Conservation (phyloP, 2,888 invertebrate species). For the Anagyrus pseudococci region DNA sequence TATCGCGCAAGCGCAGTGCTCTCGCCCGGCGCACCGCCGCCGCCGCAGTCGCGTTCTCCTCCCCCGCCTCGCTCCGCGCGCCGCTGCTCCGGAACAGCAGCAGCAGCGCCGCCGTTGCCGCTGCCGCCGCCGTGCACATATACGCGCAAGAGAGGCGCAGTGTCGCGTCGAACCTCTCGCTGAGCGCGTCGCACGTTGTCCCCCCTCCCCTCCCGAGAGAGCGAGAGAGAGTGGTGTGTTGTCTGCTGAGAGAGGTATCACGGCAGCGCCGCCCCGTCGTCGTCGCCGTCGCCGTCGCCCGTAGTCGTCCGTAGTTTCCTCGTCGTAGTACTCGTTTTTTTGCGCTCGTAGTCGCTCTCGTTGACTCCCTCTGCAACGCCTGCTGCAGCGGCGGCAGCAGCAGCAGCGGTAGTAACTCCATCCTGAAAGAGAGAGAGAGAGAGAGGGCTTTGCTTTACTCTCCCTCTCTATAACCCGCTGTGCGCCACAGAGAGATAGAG, state of each 20-base stretch:
- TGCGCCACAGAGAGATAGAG: background rate
- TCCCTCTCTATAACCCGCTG: background rate
- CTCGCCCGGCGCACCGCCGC: background rate
- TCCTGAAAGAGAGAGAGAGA: no score
- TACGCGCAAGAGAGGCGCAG: conserved; percentile 57
- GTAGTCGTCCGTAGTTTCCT: background rate
- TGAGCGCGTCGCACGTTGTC: conserved; percentile 58
- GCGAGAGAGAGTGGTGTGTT: background rate
- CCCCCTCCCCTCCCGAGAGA: no score
- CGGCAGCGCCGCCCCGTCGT: background rate
- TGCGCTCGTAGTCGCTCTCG: conserved; percentile 16
- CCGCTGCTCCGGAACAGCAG: background rate
- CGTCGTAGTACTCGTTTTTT: conserved; percentile 3
- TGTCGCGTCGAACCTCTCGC: conserved; percentile 62
- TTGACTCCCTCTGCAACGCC: conserved; percentile 27
- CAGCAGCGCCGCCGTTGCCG: conserved; percentile 61
- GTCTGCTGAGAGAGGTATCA: background rate
- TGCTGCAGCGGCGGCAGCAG: no score
- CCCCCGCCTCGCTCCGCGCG: background rate
- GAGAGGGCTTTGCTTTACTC: background rate
- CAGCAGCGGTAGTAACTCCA: no score
- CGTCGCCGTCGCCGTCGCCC: background rate
- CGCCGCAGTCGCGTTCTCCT: no score
- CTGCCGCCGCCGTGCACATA: conserved; percentile 59
- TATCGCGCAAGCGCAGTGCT: background rate